phyloP scores from a whole-genome alignment of 2,888 invertebrate genomes.

The Alitta virens region DNA sequence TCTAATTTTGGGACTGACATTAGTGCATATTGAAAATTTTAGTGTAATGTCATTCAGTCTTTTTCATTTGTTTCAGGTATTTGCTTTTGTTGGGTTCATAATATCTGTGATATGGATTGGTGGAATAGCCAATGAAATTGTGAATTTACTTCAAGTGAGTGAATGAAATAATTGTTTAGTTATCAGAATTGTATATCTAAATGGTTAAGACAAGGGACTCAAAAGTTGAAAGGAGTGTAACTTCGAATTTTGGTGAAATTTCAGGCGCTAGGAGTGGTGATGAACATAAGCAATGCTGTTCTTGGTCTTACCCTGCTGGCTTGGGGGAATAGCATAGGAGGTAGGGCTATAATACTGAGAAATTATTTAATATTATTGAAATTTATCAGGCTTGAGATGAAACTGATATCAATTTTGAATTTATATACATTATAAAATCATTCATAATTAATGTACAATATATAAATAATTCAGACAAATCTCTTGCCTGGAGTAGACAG shows the following conservation, averaged over 20 bases:
- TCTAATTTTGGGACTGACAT: no score
- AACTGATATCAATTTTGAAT: no score
- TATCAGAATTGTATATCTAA: no score
- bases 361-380: neutral
- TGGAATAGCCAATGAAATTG: constrained; percentile 65
- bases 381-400: no score
- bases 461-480: no score
- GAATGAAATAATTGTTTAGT: no score
- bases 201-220: no score
- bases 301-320: constrained; percentile 67
- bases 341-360: no score
- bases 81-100: constrained; percentile 64
- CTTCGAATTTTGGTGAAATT: constrained; percentile 41
- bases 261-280: constrained; percentile 64
- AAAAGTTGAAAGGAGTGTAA: no score
- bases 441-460: no score
- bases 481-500: no score
- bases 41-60: neutral
- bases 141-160: constrained; percentile 58
- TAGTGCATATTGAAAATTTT: neutral
- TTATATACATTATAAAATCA: no score
- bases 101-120: constrained; percentile 65
- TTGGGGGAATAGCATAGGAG: constrained; percentile 67
- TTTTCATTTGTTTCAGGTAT: constrained; percentile 41
- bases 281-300: constrained; percentile 63